phyloP scores from a whole-genome alignment of 53 echinoderm and acorn worm genomes.

The Apostichopus leukothele region DNA sequence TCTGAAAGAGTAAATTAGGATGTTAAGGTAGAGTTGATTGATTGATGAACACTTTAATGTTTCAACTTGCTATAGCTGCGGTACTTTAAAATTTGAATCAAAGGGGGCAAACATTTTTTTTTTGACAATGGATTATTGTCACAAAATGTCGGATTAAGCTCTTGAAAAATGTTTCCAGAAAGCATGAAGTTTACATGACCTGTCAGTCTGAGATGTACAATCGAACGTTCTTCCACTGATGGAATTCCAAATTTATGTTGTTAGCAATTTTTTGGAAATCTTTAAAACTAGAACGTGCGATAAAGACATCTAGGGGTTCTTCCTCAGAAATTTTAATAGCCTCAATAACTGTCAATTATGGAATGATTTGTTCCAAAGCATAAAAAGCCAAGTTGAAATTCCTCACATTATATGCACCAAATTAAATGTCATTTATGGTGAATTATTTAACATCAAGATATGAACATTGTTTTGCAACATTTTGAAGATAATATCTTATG shows the following conservation, averaged over 20 bases:
- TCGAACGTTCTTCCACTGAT: neutral
- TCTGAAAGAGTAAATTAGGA: too few relatives aligned
- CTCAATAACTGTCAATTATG: neutral
- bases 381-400: neutral
- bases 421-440: neutral
- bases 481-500: neutral
- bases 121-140: too few relatives aligned
- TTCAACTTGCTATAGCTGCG: too few relatives aligned
- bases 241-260: neutral
- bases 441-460: neutral
- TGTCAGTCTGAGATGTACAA: neutral
- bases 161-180: neutral
- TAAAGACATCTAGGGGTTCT: neutral
- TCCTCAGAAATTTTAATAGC: neutral
- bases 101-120: too few relatives aligned
- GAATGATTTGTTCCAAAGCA: neutral
- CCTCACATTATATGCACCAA: neutral
- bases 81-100: too few relatives aligned
- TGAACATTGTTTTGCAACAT: neutral
- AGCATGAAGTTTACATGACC: neutral
- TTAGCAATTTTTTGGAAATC: neutral
- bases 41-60: too few relatives aligned
- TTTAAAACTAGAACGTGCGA: neutral
- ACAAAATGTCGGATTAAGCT: too few relatives aligned
- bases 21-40: too few relatives aligned